phyloP scores from a whole-genome alignment of 2,888 invertebrate species.

The Scaptomyza polygonia region DNA sequence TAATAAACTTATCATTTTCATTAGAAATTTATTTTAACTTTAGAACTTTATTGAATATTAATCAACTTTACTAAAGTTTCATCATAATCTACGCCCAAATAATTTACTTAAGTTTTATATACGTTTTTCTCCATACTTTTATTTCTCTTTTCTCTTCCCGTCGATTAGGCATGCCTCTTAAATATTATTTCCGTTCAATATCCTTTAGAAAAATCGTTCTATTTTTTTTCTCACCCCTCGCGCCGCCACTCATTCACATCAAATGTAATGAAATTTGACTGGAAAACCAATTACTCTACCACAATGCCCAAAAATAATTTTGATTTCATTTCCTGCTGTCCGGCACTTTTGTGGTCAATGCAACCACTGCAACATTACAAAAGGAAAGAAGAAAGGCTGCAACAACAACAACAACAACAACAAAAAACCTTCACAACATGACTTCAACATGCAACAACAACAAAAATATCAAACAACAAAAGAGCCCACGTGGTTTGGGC shows the following conservation, averaged over 20 bases:
- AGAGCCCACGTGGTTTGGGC: slow-evolving; percentile 59
- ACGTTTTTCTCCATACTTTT: neutral
- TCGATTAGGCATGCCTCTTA: slow-evolving; percentile 3
- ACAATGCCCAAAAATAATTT: slow-evolving; percentile 74
- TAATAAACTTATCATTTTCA: too few species aligned
- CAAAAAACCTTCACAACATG: slow-evolving; percentile 36
- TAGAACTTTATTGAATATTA: too few species aligned
- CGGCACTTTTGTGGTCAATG: slow-evolving; percentile 68
- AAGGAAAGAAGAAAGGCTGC: slow-evolving; percentile 15
- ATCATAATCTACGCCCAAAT: too few species aligned
- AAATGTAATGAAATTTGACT: slow-evolving; percentile 59
- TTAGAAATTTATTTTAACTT: too few species aligned
- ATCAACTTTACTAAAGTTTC: too few species aligned
- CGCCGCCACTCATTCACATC: neutral
- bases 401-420: slow-evolving; percentile 14
- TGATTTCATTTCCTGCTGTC: slow-evolving; percentile 65
- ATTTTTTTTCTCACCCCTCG: neutral
- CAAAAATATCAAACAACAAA: slow-evolving; percentile 39
- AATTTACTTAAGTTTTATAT: too few species aligned
- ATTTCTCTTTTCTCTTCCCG: too few species aligned
- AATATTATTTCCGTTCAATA: slow-evolving; percentile 36
- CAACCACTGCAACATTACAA: slow-evolving; percentile 54
- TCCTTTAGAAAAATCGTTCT: slow-evolving; percentile 17
- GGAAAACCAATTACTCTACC: slow-evolving; percentile 73
- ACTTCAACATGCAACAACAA: slow-evolving; percentile 14